These are phyloP conservation scores for Thaumetopoea pityocampa DNA, from an alignment of 1,140 invertebrate species.

Conservation along the genomic window DNA sequence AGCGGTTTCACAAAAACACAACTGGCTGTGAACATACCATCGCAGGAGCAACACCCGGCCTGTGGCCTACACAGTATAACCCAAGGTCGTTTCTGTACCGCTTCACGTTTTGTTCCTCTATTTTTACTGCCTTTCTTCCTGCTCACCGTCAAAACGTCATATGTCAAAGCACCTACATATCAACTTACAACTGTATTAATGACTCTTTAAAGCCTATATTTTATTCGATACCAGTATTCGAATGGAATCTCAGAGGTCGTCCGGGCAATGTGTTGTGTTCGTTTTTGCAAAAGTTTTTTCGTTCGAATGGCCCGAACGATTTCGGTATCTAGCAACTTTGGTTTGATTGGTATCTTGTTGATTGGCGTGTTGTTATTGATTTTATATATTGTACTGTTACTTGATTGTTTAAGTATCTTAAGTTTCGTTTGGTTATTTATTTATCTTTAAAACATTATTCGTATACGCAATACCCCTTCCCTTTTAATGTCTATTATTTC, in stretches of 20 bases:
- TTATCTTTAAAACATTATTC: conserved; percentile 8
- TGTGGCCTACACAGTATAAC: conserved; percentile 65
- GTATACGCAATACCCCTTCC: background rate
- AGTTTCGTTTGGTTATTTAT: conserved; percentile 1
- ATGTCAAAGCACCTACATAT: conserved; percentile 6
- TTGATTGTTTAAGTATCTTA: background rate
- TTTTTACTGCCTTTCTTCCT: conserved; percentile 60
- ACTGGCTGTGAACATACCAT: conserved; percentile 34
- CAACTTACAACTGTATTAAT: conserved; percentile 19
- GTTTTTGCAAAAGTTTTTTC: conserved; percentile 63
- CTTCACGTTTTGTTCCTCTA: conserved; percentile 55
- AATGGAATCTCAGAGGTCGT: conserved; percentile 61
- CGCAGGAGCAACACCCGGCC: conserved; percentile 52
- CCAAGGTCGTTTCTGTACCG: conserved; percentile 66
- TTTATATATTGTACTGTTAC: conserved; percentile 6
- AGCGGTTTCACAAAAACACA: conserved; percentile 38
- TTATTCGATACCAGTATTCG: background rate
- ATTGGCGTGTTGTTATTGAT: conserved; percentile 10
- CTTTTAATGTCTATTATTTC: conserved; percentile 10
- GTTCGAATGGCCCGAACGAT: conserved; percentile 25
- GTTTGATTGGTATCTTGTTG: conserved; percentile 15
- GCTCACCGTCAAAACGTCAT: conserved; percentile 27
- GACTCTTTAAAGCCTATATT: conserved; percentile 14
- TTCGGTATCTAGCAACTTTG: conserved; percentile 20
- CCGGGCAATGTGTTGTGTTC: conserved; percentile 51